A percentile compares a stretch with the other conserved stretches of the same genome.
These are phyloP conservation scores for Solea senegalensis DNA, from an alignment of 2,113 vertebrate species.

Conservation along the genomic window DNA sequence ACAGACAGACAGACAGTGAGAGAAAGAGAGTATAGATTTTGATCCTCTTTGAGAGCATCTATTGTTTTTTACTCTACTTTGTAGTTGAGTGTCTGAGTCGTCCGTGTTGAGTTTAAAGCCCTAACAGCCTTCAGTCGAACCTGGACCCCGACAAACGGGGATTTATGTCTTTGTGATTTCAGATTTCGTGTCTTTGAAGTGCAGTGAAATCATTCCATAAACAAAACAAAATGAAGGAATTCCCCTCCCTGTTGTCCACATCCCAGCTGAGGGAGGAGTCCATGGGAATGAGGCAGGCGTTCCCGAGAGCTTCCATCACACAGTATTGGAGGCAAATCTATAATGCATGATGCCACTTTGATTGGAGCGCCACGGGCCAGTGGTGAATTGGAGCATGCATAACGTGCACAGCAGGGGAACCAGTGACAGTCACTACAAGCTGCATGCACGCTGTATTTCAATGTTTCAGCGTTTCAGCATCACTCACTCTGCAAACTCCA, in stretches of 20 bases:
- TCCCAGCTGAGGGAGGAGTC: not conserved
- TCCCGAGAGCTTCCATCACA: constrained; percentile 23
- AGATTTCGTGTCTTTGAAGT: no score
- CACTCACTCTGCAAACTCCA: not conserved
- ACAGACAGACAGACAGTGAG: no score
- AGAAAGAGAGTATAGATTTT: no score
- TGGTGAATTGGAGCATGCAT: constrained; percentile 66
- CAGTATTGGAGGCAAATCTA: constrained; percentile 21
- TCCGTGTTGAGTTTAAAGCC: no score
- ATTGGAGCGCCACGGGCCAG: constrained; percentile 46
- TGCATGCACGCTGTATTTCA: not conserved
- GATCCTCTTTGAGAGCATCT: no score
- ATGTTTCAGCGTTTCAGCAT: constrained; percentile 9
- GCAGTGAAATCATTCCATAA: not conserved
- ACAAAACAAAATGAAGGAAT: constrained; percentile 4
- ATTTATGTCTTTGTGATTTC: no score
- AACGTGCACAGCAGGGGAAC: constrained; percentile 39
- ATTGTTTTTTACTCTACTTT: no score
- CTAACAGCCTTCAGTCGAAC: no score
- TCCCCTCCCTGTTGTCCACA: constrained; percentile 2
- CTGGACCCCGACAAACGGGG: no score
- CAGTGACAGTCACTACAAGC: constrained; percentile 29
- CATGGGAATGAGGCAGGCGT: not conserved
- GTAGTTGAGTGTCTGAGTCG: no score
- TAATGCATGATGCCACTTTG: constrained; percentile 40